Percentiles rank a stretch among this genome's conserved stretches.
phyloP scores from a whole-genome alignment of 1,140 invertebrate genomes.

The Branchinecta lynchi region DNA sequence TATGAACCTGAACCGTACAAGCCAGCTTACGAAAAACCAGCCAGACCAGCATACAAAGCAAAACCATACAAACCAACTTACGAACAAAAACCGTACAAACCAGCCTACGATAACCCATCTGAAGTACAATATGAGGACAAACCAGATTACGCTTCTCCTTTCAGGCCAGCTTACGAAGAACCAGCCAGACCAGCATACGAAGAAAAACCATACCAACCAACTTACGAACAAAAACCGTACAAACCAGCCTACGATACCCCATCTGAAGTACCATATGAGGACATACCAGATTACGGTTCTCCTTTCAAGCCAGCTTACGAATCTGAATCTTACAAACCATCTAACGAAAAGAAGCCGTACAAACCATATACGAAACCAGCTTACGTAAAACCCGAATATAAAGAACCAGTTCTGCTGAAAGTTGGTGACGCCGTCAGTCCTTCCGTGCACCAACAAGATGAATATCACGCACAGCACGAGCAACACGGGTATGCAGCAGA shows the following conservation, averaged over 20 bases:
- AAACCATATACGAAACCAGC: neutral
- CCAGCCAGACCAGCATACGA: slow-evolving; percentile 12
- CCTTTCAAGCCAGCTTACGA: slow-evolving; percentile 11
- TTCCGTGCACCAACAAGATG: slow-evolving; percentile 12
- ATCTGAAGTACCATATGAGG: neutral
- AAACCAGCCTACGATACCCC: slow-evolving; percentile 3
- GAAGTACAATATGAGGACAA: neutral
- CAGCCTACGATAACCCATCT: neutral
- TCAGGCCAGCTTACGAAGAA: neutral
- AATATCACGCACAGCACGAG: neutral
- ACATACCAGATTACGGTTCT: neutral
- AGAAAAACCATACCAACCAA: neutral
- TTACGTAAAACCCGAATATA: slow-evolving; percentile 11
- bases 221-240: neutral
- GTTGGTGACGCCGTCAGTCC: slow-evolving; percentile 14
- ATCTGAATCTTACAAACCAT: slow-evolving; percentile 13
- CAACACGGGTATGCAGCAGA: neutral
- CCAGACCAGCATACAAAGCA: neutral
- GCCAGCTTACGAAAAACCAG: neutral
- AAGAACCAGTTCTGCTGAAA: slow-evolving; percentile 18
- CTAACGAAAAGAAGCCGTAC: neutral
- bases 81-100: neutral
- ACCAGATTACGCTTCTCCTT: slow-evolving; percentile 12
- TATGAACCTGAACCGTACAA: slow-evolving; percentile 12
- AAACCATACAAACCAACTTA: slow-evolving; percentile 2